Percentiles rank a stretch among this genome's conserved stretches.
Conservation (phyloP, 2,888 invertebrate genomes). For the Mactromeris polynyma region DNA sequence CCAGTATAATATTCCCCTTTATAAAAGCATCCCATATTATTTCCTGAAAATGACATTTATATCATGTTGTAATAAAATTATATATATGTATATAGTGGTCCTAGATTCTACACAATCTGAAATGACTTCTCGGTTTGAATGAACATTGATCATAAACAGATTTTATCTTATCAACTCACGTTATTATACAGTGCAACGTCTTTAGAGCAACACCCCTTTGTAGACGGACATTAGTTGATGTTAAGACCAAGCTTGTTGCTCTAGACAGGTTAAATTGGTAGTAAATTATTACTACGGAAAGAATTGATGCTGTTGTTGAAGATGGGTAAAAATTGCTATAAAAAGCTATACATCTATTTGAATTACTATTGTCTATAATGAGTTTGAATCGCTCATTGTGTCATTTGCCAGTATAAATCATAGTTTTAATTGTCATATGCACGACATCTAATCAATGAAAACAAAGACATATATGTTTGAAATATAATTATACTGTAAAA, state of each 20-base stretch:
- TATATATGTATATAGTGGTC: not conserved
- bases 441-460: too few relatives aligned
- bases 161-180: too few relatives aligned
- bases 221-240: not conserved
- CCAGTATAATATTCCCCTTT: slow-evolving; percentile 46
- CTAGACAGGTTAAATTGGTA: not conserved
- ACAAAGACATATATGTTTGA: not conserved
- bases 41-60: not conserved
- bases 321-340: not conserved
- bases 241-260: not conserved
- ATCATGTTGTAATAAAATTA: not conserved
- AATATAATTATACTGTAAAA: not conserved
- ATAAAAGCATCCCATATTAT: slow-evolving; percentile 45
- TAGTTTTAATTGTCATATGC: too few relatives aligned
- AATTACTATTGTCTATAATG: not conserved
- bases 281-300: too few relatives aligned
- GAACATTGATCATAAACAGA: too few relatives aligned
- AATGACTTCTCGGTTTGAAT: too few relatives aligned
- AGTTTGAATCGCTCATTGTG: too few relatives aligned
- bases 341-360: not conserved
- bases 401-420: too few relatives aligned
- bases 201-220: too few relatives aligned
- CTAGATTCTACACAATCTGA: not conserved
- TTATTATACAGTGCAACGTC: too few relatives aligned
- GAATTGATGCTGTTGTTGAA: not conserved